phyloP scores from a whole-genome alignment of 2,797 vertebrate genomes.

The Neopelma chrysocephalum region DNA sequence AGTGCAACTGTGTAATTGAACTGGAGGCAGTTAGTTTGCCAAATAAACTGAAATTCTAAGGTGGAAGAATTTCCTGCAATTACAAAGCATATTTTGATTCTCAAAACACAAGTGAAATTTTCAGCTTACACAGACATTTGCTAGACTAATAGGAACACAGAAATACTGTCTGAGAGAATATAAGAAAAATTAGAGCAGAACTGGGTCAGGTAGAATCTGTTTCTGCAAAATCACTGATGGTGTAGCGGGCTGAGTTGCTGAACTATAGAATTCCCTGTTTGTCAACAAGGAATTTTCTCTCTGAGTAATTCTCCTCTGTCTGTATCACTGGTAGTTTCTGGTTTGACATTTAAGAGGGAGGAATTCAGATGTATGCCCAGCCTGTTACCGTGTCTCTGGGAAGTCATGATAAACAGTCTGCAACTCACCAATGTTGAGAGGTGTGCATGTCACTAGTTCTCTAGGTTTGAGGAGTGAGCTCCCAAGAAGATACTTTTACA shows the following conservation, averaged over 20 bases:
- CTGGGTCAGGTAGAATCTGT: not conserved
- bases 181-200: not conserved
- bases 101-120: not conserved
- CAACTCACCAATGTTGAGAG: not conserved
- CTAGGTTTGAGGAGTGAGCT: not conserved
- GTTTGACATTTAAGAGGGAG: not conserved
- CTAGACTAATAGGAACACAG: not conserved
- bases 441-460: not conserved
- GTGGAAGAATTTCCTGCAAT: not conserved
- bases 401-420: not conserved
- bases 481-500: not conserved
- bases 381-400: not conserved
- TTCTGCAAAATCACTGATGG: not conserved
- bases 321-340: not conserved
- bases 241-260: not conserved
- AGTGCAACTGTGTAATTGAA: not conserved
- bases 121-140: not conserved
- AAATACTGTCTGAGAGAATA: not conserved
- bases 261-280: not conserved
- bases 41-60: not conserved
- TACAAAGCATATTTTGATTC: not conserved
- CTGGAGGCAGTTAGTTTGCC: not conserved
- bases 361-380: not conserved
- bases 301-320: not conserved
- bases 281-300: not conserved